phyloP scores from a whole-genome alignment of 2,113 vertebrate species.

The Pseudorhombus dupliciocellatus region DNA sequence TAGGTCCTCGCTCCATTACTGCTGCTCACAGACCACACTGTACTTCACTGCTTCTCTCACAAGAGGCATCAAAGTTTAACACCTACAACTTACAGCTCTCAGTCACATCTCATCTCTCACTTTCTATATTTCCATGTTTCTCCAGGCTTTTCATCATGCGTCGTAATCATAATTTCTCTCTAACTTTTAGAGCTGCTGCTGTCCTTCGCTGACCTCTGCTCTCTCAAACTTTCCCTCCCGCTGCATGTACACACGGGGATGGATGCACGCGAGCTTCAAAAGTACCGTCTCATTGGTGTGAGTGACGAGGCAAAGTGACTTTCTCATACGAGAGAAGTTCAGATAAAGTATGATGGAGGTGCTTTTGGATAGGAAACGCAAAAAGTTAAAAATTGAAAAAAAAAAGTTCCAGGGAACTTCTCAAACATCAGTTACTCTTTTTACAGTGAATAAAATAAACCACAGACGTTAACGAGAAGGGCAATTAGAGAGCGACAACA shows the following conservation, averaged over 20 bases:
- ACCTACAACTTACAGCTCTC: slow-evolving; percentile 67
- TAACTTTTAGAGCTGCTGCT: not conserved
- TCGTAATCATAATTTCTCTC: slow-evolving; percentile 29
- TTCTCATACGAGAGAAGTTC: no score
- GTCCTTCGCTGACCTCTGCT: slow-evolving; percentile 21
- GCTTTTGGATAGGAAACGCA: no score
- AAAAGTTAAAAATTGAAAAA: no score
- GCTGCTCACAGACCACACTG: slow-evolving; percentile 62
- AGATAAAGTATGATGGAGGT: no score
- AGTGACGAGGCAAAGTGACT: no score
- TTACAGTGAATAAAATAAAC: no score
- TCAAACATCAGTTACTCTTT: no score
- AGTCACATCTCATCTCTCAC: slow-evolving; percentile 62
- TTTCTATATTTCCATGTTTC: slow-evolving; percentile 58
- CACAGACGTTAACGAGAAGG: no score
- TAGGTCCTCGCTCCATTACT: slow-evolving; percentile 50
- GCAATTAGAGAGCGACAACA: no score
- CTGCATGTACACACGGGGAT: not conserved
- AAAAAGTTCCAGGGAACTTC: no score
- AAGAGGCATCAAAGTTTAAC: slow-evolving; percentile 82
- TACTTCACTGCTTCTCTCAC: slow-evolving; percentile 63
- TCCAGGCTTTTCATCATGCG: slow-evolving; percentile 67
- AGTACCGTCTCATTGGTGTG: no score
- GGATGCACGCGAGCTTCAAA: not conserved
- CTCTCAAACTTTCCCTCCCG: not conserved